phyloP scores from a whole-genome alignment of 2,888 invertebrate genomes.

The Apamea epomidion region DNA sequence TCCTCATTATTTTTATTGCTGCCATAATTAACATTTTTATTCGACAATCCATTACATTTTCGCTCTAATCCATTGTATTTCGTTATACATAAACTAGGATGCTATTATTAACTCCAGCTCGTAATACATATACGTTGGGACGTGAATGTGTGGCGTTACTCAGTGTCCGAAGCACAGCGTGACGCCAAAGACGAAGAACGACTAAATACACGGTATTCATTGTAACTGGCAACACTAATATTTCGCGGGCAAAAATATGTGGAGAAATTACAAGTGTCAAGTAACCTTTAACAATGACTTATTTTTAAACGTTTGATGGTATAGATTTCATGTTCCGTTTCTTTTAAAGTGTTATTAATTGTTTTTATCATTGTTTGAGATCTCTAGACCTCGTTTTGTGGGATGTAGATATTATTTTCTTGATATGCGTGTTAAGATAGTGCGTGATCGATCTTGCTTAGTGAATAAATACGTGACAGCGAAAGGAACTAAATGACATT shows the following conservation, averaged over 20 bases:
- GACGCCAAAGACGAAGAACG: slow-evolving; percentile 51
- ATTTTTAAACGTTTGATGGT: slow-evolving; percentile 36
- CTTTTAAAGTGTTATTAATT: slow-evolving; percentile 48
- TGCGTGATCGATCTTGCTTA: slow-evolving; percentile 55
- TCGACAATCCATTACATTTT: slow-evolving; percentile 40
- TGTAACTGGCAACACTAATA: slow-evolving; percentile 54
- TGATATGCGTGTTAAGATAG: slow-evolving; percentile 50
- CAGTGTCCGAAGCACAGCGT: slow-evolving; percentile 62
- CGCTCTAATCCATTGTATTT: slow-evolving; percentile 33
- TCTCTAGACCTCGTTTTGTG: slow-evolving; percentile 44
- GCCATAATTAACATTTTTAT: slow-evolving; percentile 34
- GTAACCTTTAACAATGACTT: slow-evolving; percentile 54
- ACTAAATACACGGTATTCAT: slow-evolving; percentile 63
- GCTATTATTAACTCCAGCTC: slow-evolving; percentile 40
- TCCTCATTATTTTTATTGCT: slow-evolving; percentile 2
- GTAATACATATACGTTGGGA: slow-evolving; percentile 42
- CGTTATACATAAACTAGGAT: slow-evolving; percentile 40
- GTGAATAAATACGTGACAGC: slow-evolving; percentile 37
- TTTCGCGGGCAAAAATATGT: slow-evolving; percentile 49
- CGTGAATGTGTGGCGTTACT: slow-evolving; percentile 57
- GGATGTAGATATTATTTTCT: slow-evolving; percentile 41
- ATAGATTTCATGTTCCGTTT: slow-evolving; percentile 41
- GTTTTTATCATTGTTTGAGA: slow-evolving; percentile 48
- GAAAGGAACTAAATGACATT: slow-evolving; percentile 6
- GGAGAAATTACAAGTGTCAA: slow-evolving; percentile 47